Conservation (phyloP, 2,113 vertebrate genomes). For the Cathartes aura region DNA sequence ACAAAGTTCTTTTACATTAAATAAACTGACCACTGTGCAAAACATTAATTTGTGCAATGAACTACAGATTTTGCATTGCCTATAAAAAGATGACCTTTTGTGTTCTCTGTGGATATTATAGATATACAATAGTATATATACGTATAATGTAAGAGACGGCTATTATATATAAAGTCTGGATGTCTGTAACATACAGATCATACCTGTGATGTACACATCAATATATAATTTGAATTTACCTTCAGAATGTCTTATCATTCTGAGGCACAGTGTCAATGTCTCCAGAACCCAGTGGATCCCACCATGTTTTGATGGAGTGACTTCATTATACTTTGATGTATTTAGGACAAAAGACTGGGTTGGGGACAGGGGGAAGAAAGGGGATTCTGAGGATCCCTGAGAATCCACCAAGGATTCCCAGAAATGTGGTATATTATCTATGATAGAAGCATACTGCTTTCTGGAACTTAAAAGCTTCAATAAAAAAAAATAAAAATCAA, state of each 20-base stretch:
- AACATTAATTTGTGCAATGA: not conserved
- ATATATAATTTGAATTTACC: not conserved
- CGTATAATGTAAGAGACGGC: not conserved
- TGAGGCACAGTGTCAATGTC: not conserved
- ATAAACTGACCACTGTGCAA: not conserved
- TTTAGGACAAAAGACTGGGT: not conserved
- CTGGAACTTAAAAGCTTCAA: not conserved
- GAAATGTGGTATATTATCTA: not conserved
- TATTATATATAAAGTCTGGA: not conserved
- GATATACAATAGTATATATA: not conserved
- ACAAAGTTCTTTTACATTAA: not conserved
- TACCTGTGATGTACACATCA: not conserved
- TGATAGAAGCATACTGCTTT: not conserved
- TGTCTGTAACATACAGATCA: not conserved
- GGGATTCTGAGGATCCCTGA: no score
- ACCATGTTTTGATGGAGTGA: not conserved
- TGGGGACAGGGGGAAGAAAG: not conserved
- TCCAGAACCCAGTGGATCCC: not conserved
- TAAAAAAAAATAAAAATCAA: not conserved
- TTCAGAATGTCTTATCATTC: not conserved
- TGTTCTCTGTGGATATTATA: not conserved
- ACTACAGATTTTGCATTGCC: not conserved
- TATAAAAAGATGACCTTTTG: not conserved
- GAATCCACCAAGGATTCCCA: not conserved
- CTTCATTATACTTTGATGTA: not conserved